phyloP scores from a whole-genome alignment of 2,113 vertebrate genomes.

The Pogonocichla stellata region DNA sequence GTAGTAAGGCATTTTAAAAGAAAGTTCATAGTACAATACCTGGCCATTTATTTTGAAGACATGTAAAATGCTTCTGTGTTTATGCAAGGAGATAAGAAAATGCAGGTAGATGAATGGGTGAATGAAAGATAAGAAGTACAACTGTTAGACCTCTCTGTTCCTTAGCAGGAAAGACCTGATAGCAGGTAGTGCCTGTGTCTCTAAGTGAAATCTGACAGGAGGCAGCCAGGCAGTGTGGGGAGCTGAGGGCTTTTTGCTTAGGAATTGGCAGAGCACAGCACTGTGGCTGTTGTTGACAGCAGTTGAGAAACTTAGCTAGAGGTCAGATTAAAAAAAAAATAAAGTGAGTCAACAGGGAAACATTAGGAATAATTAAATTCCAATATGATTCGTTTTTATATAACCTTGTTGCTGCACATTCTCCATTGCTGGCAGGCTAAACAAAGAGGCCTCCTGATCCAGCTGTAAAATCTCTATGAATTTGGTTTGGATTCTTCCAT shows the following conservation, averaged over 20 bases:
- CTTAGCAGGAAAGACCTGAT: neutral
- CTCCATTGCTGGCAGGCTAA: neutral
- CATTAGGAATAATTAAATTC: neutral
- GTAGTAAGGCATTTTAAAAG: neutral
- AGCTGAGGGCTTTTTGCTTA: neutral
- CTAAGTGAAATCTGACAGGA: neutral
- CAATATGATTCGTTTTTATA: slow-evolving; percentile 6
- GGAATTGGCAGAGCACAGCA: neutral
- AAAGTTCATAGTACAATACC: neutral
- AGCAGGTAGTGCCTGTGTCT: neutral
- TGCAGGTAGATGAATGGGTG: neutral
- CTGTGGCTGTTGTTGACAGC: neutral
- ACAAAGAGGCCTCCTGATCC: neutral
- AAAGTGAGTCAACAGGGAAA: neutral
- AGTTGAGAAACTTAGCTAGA: neutral
- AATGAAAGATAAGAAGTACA: neutral
- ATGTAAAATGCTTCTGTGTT: neutral
- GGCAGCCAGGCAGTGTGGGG: neutral
- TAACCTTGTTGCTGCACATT: neutral
- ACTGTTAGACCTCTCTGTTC: neutral
- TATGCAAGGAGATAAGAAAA: neutral
- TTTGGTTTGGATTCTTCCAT: neutral
- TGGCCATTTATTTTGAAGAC: neutral
- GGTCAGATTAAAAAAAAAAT: neutral
- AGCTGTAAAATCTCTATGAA: neutral